These are phyloP conservation scores for Anthrax anthrax DNA, from an alignment of 2,888 invertebrate genomes.

Conservation along the genomic window DNA sequence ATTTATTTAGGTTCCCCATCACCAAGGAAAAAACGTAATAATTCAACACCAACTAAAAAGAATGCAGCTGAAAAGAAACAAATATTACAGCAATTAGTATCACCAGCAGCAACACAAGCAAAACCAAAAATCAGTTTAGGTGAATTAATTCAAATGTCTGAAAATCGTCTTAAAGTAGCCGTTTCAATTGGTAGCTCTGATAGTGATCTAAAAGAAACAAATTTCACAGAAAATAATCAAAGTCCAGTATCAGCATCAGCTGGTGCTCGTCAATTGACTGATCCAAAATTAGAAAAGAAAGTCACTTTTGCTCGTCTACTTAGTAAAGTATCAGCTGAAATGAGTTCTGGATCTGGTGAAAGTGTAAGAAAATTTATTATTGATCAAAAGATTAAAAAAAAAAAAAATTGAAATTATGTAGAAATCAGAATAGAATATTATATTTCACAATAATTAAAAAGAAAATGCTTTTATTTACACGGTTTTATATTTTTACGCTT, in stretches of 20 bases:
- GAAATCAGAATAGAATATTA: too few relatives aligned
- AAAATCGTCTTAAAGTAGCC: constrained; percentile 36
- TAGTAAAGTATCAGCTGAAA: constrained; percentile 62
- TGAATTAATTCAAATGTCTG: constrained; percentile 60
- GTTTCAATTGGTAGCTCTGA: constrained; percentile 34
- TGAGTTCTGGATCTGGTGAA: constrained; percentile 58
- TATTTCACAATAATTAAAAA: not conserved
- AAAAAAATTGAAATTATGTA: too few relatives aligned
- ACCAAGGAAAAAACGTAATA: constrained; percentile 63
- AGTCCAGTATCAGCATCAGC: constrained; percentile 32
- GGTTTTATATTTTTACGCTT: not conserved
- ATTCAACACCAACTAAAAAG: constrained; percentile 64
- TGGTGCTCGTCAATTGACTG: constrained; percentile 40
- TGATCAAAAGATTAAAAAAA: not conserved
- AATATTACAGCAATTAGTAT: constrained; percentile 62
- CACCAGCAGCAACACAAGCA: constrained; percentile 47
- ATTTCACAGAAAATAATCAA: constrained; percentile 39
- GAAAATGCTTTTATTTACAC: not conserved
- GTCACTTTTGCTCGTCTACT: constrained; percentile 61
- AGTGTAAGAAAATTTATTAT: constrained; percentile 28
- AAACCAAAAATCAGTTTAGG: constrained; percentile 43
- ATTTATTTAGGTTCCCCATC: constrained; percentile 59
- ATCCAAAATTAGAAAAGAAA: constrained; percentile 61
- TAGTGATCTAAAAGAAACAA: constrained; percentile 44
- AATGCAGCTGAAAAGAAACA: constrained; percentile 64